Conservation (phyloP, 2,113 vertebrate species). For the Poicephalus meyeri region DNA sequence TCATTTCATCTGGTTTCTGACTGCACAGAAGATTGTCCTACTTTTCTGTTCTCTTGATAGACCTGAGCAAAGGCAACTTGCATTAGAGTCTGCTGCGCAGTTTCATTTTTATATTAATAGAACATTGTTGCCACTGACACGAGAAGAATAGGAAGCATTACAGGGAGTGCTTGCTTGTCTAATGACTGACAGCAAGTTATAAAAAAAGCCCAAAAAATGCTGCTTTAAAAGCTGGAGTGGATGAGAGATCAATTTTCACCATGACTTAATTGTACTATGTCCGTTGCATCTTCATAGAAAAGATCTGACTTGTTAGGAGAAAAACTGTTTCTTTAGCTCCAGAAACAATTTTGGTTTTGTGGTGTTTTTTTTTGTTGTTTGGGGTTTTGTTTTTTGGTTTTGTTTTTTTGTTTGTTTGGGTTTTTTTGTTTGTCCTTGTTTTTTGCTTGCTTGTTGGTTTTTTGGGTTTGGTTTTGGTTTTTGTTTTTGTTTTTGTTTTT, state of each 20-base stretch:
- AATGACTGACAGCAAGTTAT: neutral
- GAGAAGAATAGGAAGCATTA: neutral
- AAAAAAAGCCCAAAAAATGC: neutral
- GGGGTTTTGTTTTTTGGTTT: neutral
- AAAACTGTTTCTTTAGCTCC: neutral
- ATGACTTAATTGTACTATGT: neutral
- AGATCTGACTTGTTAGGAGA: neutral
- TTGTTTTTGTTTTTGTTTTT: neutral
- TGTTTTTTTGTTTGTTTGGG: neutral
- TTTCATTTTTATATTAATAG: slow-evolving; percentile 2
- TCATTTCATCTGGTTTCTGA: slow-evolving; percentile 9
- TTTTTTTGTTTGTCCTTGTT: no score
- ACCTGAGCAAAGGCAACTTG: neutral
- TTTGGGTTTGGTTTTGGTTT: no score
- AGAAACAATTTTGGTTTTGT: neutral
- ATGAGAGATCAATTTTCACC: neutral
- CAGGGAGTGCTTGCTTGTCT: neutral
- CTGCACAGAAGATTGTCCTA: neutral
- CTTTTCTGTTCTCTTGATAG: neutral
- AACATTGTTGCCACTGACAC: neutral
- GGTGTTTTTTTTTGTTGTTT: neutral
- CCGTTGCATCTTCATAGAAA: neutral
- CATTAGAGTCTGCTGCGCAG: neutral
- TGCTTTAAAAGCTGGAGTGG: neutral
- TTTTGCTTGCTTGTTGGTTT: no score